phyloP scores from a whole-genome alignment of 2,797 vertebrate genomes.

The Microcaecilia unicolor region DNA sequence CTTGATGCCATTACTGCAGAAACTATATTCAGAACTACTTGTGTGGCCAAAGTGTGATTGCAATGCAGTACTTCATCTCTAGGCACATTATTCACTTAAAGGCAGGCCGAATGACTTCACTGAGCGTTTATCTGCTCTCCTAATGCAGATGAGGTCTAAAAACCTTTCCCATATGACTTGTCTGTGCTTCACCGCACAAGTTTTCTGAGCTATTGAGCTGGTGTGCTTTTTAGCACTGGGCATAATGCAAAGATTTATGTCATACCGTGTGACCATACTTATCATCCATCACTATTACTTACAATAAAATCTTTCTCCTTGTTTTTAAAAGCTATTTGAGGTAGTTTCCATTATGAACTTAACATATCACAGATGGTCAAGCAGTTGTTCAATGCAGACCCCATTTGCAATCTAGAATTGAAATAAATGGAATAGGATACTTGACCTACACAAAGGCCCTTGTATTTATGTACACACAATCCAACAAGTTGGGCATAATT shows the following conservation, averaged over 20 bases:
- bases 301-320: conserved; percentile 47
- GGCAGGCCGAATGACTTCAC: conserved; percentile 21
- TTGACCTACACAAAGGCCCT: conserved; percentile 9
- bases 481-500: too few relatives aligned
- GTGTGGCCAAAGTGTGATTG: background rate
- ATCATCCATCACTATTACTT: conserved; percentile 44
- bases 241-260: conserved; percentile 39
- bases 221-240: conserved; percentile 18
- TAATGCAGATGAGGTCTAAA: conserved; percentile 21
- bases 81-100: background rate
- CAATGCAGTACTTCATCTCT: background rate
- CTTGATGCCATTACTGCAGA: background rate
- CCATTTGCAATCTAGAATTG: conserved; percentile 19
- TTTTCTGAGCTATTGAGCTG: conserved; percentile 17
- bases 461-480: conserved; percentile 4
- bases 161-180: conserved; percentile 8
- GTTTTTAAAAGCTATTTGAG: conserved; percentile 47
- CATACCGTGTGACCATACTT: conserved; percentile 30
- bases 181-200: conserved; percentile 1
- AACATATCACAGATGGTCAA: conserved; percentile 27
- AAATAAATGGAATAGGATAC: conserved; percentile 3
- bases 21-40: background rate
- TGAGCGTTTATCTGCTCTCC: conserved; percentile 7
- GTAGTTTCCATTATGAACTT: conserved; percentile 43
- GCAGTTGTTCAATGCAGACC: conserved; percentile 12